A percentile compares a stretch with the other conserved stretches of the same genome.
These are phyloP conservation scores for Gambusia holbrooki DNA, from an alignment of 2,113 vertebrate genomes.

Conservation along the genomic window DNA sequence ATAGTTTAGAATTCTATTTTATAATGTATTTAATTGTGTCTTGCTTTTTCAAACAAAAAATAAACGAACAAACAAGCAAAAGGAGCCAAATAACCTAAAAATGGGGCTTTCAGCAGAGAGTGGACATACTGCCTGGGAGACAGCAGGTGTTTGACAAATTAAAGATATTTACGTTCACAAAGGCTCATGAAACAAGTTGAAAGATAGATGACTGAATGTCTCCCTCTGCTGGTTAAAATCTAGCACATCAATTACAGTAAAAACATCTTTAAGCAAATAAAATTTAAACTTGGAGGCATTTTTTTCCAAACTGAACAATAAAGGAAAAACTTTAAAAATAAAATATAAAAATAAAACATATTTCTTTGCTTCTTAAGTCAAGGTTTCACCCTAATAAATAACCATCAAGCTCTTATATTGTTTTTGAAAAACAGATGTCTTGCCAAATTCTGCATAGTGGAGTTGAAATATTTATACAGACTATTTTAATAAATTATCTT, in stretches of 20 bases:
- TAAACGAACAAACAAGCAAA: not conserved
- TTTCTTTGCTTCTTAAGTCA: not conserved
- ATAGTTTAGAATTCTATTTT: too few relatives aligned
- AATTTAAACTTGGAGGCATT: not conserved
- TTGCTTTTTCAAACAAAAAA: not conserved
- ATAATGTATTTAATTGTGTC: not conserved
- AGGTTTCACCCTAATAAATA: not conserved
- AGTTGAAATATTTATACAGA: too few relatives aligned
- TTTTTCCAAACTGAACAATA: not conserved
- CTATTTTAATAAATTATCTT: too few relatives aligned
- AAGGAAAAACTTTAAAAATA: too few relatives aligned
- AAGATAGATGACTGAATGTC: conserved; percentile 24
- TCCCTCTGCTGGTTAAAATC: conserved; percentile 42
- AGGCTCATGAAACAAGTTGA: not conserved
- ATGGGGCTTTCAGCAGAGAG: not conserved
- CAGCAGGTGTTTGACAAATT: not conserved
- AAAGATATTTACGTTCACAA: not conserved
- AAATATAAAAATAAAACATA: not conserved
- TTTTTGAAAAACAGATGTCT: too few relatives aligned
- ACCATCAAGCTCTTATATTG: too few relatives aligned
- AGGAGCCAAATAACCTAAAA: not conserved
- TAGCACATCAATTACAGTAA: not conserved
- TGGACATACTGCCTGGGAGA: too few relatives aligned
- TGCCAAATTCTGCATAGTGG: too few relatives aligned
- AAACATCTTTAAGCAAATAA: not conserved